A percentile compares a stretch with the other conserved stretches of the same genome.
Evolutionary conservation across 1,140 invertebrate species (phyloP).

Genomic region (Drosophila pallidifrons): DNA sequence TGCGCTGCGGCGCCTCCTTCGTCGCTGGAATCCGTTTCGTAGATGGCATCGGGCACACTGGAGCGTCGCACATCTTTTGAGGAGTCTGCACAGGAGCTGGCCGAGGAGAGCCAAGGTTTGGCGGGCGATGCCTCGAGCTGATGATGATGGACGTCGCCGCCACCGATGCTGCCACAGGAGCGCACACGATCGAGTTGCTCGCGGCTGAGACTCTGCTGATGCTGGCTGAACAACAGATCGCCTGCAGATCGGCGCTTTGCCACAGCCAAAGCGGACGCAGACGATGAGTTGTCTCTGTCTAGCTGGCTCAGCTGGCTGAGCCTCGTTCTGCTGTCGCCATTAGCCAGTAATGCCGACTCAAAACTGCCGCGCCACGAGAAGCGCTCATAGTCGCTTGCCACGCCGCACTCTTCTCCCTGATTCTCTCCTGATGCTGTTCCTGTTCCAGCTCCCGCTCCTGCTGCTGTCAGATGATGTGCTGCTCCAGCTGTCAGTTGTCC

Average conservation of each 20-base stretch:
- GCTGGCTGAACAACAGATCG: conserved; percentile 91
- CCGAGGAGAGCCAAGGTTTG: conserved; percentile 86
- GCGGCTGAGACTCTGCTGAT: conserved; percentile 90
- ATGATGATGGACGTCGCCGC: conserved; percentile 86
- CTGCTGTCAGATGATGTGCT: conserved; percentile 70
- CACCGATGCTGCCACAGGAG: conserved; percentile 93
- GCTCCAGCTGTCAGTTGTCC: conserved; percentile 70
- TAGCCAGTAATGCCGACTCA: conserved; percentile 93
- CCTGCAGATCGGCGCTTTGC: conserved; percentile 92
- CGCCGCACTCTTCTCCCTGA: conserved; percentile 88
- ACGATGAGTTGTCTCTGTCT: conserved; percentile 88
- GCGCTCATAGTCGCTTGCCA: conserved; percentile 94
- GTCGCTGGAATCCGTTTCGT: conserved; percentile 88
- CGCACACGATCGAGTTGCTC: conserved; percentile 91
- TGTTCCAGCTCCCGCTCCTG: neutral
- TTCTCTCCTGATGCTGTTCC: conserved; percentile 39
- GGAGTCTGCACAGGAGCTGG: conserved; percentile 68
- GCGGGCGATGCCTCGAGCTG: conserved; percentile 84
- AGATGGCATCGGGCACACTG: conserved; percentile 89
- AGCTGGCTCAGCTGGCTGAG: conserved; percentile 87
- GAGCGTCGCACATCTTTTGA: conserved; percentile 85
- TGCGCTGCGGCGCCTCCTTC: conserved; percentile 87
- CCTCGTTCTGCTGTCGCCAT: conserved; percentile 91
- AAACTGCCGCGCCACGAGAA: conserved; percentile 96
- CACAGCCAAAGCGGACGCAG: conserved; percentile 88